Conservation (phyloP, 2,113 vertebrate species). For the Collichthys lucidus region DNA sequence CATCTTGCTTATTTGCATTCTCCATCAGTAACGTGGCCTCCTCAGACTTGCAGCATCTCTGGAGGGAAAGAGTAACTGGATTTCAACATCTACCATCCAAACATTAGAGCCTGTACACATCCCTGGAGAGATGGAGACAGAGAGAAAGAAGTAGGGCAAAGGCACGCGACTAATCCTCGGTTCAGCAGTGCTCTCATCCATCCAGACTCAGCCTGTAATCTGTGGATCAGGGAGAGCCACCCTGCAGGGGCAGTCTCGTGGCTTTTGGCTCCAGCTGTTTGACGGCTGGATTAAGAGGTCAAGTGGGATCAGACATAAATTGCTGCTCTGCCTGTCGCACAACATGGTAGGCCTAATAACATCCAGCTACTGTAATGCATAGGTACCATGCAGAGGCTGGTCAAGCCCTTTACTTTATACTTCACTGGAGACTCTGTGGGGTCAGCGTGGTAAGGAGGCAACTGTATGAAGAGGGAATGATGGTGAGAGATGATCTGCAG, state of each 20-base stretch:
- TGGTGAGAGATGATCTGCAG: background rate
- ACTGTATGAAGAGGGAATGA: background rate
- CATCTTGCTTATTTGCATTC: background rate
- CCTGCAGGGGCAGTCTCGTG: background rate
- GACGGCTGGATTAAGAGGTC: conserved; percentile 54
- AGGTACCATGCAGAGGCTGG: background rate
- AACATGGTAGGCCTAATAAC: conserved; percentile 45
- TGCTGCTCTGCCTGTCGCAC: conserved; percentile 35
- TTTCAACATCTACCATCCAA: conserved; percentile 16
- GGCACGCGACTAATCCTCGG: conserved; percentile 63
- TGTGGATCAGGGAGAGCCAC: conserved; percentile 14
- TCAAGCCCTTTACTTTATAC: conserved; percentile 29
- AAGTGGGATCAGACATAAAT: conserved; percentile 46
- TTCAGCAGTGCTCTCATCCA: conserved; percentile 34
- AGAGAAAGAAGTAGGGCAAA: conserved; percentile 68
- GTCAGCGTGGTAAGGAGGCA: background rate
- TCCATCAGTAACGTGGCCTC: background rate
- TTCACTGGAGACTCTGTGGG: conserved; percentile 19
- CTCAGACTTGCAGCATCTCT: background rate
- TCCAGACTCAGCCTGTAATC: conserved; percentile 27
- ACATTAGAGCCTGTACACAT: background rate
- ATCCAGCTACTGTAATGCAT: conserved; percentile 19
- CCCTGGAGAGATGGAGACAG: conserved; percentile 7
- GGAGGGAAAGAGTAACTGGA: conserved; percentile 7
- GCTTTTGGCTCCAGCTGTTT: conserved; percentile 56